Evolutionary conservation across 1,140 invertebrate genomes (phyloP).

Genomic region (Drosophila tani): DNA sequence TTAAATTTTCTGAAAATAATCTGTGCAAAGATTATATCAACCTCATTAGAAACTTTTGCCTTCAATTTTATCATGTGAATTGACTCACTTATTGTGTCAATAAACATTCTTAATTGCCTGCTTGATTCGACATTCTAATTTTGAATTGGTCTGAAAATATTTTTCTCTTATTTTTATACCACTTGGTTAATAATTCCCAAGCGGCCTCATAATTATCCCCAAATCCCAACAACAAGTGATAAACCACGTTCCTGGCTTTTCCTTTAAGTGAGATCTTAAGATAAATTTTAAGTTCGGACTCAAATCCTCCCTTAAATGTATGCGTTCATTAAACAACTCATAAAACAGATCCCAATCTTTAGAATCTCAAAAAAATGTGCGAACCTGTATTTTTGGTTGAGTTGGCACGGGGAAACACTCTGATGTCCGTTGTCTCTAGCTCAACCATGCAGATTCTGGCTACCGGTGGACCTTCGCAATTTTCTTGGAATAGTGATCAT

Average conservation of each 20-base stretch:
- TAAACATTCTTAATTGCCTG: neutral
- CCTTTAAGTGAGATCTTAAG: no score
- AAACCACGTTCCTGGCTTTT: neutral
- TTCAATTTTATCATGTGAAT: neutral
- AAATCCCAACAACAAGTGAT: neutral
- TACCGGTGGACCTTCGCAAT: no score
- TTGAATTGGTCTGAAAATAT: neutral
- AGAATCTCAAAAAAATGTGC: no score
- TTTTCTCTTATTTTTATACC: slow-evolving; percentile 13
- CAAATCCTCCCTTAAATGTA: no score
- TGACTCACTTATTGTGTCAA: neutral
- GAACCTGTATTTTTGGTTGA: no score
- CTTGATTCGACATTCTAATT: neutral
- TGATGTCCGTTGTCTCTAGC: no score
- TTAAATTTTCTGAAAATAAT: slow-evolving; percentile 1
- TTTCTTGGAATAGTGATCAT: no score
- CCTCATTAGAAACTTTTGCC: neutral
- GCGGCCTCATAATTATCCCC: slow-evolving; percentile 6
- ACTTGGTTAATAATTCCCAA: slow-evolving; percentile 14
- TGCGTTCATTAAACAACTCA: no score
- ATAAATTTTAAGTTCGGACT: no score
- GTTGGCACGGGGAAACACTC: no score
- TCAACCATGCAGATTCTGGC: no score
- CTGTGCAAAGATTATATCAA: slow-evolving; percentile 2
- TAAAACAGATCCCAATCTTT: no score